Percentiles rank a stretch among this genome's conserved stretches.
Conservation (phyloP, 2,888 invertebrate genomes). For the Acrobasis consociella region DNA sequence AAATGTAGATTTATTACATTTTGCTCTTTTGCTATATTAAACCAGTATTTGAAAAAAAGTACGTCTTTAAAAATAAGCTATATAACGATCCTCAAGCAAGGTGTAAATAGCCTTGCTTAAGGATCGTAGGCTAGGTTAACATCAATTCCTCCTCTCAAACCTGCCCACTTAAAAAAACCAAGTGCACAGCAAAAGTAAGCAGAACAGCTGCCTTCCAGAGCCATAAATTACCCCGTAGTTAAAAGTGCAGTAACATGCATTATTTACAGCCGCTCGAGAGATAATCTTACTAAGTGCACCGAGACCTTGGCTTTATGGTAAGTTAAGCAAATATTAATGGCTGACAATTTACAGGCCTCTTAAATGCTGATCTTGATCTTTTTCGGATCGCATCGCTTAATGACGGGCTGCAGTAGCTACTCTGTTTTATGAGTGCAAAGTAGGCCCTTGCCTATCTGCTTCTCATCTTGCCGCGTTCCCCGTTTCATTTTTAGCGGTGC, state of each 20-base stretch:
- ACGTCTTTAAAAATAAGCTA: neutral
- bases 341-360: slow-evolving; percentile 59
- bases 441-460: neutral
- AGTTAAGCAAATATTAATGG: slow-evolving; percentile 72
- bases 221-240: slow-evolving; percentile 56
- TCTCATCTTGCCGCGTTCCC: no score
- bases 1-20: no score
- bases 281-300: slow-evolving; percentile 68
- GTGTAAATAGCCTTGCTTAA: no score
- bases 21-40: no score
- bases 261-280: slow-evolving; percentile 61
- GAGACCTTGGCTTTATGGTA: slow-evolving; percentile 62
- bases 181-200: neutral
- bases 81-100: neutral
- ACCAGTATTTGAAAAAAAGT: neutral
- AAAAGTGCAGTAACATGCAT: slow-evolving; percentile 51
- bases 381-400: slow-evolving; percentile 9
- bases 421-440: neutral
- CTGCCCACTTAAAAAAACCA: neutral
- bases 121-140: neutral
- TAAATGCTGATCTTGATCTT: slow-evolving; percentile 43
- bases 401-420: slow-evolving; percentile 12
- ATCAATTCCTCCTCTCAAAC: neutral
- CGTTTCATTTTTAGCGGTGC: no score
- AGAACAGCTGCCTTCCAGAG: slow-evolving; percentile 31